Percentiles rank a stretch among this genome's conserved stretches.
These are phyloP conservation scores for Pygocentrus nattereri DNA, from an alignment of 2,797 vertebrate genomes.

Conservation along the genomic window DNA sequence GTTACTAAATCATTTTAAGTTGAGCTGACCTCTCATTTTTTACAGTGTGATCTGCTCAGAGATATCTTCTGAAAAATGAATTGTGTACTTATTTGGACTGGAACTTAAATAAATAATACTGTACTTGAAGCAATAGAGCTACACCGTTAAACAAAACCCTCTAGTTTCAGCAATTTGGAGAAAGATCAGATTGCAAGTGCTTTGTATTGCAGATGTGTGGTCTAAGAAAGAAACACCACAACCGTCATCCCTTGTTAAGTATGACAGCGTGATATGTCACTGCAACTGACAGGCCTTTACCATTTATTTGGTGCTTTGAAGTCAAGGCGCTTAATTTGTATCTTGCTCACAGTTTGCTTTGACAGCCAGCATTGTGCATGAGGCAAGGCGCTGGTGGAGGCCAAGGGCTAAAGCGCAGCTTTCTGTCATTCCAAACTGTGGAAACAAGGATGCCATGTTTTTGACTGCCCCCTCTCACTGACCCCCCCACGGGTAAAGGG, in stretches of 20 bases:
- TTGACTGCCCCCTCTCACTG: background rate
- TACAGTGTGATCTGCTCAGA: too few species aligned
- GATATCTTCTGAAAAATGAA: too few species aligned
- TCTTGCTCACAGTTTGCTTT: slow-evolving; percentile 13
- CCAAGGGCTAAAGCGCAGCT: background rate
- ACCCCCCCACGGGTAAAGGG: background rate
- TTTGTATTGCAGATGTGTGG: background rate
- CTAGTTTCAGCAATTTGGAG: background rate
- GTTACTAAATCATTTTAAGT: too few species aligned
- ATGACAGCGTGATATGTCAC: background rate
- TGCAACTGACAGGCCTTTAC: background rate
- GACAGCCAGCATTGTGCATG: slow-evolving; percentile 3
- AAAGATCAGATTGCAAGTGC: background rate
- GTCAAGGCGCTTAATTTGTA: slow-evolving; percentile 15
- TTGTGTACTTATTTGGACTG: too few species aligned
- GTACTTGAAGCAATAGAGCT: background rate
- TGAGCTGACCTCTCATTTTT: too few species aligned
- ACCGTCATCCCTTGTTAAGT: background rate
- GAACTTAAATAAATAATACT: too few species aligned
- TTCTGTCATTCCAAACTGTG: background rate
- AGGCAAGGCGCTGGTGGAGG: background rate
- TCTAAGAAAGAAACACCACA: background rate
- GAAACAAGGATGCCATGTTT: background rate
- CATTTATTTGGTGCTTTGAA: slow-evolving; percentile 1
- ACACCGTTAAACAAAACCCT: background rate